Base-by-base conservation (phyloP, 2,888 invertebrate genomes). In the Lordiphosa fenestrarum region DNA sequence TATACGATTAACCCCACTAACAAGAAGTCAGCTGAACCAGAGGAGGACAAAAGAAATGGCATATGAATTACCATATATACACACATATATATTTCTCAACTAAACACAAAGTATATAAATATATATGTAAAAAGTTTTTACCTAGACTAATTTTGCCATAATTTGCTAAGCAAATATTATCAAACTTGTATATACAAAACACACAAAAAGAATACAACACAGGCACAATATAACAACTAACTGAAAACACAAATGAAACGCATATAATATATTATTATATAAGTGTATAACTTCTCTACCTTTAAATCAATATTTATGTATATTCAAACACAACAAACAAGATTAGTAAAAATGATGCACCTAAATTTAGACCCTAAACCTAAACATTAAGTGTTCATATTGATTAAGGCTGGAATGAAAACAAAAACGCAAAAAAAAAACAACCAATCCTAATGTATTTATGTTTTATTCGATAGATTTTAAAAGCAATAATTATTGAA, bases 121-220 rank as follows among this genome's bases (percentile, higher is more conserved):
- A 25, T 25, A 6, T n/a, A 46, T 44, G 46, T 53, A 44, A 63
- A 25, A 21, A 46, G 49, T 44, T 52, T 71, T 69, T 62, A 54
- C 66, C 56, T 84, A 81, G 78, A 77, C 64, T 81, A 67, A 71
- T 69, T 53, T 66, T 83, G 83, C 83, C 83, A 83, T 83, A 84
- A 83, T 85, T 85, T 85, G 83, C 83, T 83, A 71, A 85, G 77
- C 86, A 86, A 86, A 81, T 80, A 59, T 44, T 33, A 33, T 33
- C 33, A 71, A 69, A 55, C 47, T 62, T 65, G 58, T 65, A 55
- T 41, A 63, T 57, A 71, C 36, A 25, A 36, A 12, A 49, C n/a
- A 58, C 25, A 44, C 49, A 50, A 53, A 47, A 35, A 41, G 25
- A 36, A 35, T 9, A 50, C 46, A 10, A 58, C 19, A 49, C 6